phyloP scores from a whole-genome alignment of 2,113 vertebrate genomes.

The Labrus mixtus region DNA sequence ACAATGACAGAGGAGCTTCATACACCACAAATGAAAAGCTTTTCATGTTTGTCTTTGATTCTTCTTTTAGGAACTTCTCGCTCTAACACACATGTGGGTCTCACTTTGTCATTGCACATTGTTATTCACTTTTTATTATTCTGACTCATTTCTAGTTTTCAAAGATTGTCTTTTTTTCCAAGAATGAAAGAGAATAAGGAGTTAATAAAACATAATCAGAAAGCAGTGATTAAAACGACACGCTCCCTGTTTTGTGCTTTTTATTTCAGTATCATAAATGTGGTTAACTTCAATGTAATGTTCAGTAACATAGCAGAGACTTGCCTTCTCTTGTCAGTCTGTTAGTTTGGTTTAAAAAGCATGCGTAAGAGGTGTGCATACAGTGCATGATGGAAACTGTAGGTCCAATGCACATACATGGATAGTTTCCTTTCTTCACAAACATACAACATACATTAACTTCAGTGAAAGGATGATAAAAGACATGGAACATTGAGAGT shows the following conservation, averaged over 20 bases:
- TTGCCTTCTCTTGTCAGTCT: no score
- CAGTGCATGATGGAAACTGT: no score
- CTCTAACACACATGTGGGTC: constrained; percentile 24
- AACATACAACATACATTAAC: no score
- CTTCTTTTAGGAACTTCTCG: constrained; percentile 60
- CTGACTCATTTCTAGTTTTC: constrained; percentile 69
- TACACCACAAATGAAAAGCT: constrained; percentile 38
- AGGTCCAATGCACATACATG: no score
- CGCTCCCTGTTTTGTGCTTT: not conserved
- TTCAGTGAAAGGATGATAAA: no score
- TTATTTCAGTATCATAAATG: no score
- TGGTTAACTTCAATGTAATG: no score
- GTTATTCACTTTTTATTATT: constrained; percentile 59
- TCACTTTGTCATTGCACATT: constrained; percentile 51
- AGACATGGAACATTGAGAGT: no score
- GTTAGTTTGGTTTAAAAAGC: no score
- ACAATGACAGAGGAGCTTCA: constrained; percentile 34
- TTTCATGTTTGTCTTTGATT: constrained; percentile 54
- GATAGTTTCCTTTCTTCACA: no score
- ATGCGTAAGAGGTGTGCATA: no score
- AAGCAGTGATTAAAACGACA: constrained; percentile 31
- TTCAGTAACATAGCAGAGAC: no score
- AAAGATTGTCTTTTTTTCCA: constrained; percentile 48
- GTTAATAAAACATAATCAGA: constrained; percentile 70
- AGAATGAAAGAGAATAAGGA: constrained; percentile 61